A percentile compares a stretch with the other conserved stretches of the same genome.
Evolutionary conservation across 2,888 invertebrate species (phyloP).

Genomic region (Brenthis ino): DNA sequence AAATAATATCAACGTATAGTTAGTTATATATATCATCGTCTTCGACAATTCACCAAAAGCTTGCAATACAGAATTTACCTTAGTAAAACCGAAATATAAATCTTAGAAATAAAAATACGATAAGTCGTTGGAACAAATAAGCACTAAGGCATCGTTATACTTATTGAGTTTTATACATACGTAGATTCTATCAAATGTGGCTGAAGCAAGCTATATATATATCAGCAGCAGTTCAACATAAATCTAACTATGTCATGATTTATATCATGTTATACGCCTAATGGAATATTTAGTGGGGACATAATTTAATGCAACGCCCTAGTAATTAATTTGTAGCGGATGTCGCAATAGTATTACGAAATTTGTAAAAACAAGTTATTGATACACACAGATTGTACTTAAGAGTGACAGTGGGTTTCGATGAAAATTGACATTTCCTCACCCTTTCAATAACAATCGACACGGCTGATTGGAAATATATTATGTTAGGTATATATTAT

Average conservation of each 20-base stretch:
- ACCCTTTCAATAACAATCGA: constrained; percentile 59
- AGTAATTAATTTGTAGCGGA: constrained; percentile 15
- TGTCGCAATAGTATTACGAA: constrained; percentile 1
- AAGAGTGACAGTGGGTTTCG: constrained; percentile 38
- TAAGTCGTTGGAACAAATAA: background rate
- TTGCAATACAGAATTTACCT: too few species aligned
- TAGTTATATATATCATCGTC: too few species aligned
- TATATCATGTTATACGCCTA: constrained; percentile 21
- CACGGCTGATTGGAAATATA: constrained; percentile 49
- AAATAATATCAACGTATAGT: too few species aligned
- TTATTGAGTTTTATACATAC: background rate
- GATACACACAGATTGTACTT: constrained; percentile 28
- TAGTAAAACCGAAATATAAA: too few species aligned
- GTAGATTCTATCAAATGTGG: constrained; percentile 6
- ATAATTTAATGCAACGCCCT: constrained; percentile 19
- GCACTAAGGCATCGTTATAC: background rate
- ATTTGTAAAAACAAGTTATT: constrained; percentile 12
- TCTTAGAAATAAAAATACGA: too few species aligned
- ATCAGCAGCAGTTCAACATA: constrained; percentile 17
- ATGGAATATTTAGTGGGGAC: constrained; percentile 21
- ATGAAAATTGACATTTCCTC: constrained; percentile 63
- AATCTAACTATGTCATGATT: constrained; percentile 25
- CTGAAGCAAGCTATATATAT: constrained; percentile 17
- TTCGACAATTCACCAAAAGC: too few species aligned
- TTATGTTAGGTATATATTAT: background rate